Evolutionary conservation across 2,797 vertebrate genomes (phyloP).

Genomic region (Serranus cabrilla): DNA sequence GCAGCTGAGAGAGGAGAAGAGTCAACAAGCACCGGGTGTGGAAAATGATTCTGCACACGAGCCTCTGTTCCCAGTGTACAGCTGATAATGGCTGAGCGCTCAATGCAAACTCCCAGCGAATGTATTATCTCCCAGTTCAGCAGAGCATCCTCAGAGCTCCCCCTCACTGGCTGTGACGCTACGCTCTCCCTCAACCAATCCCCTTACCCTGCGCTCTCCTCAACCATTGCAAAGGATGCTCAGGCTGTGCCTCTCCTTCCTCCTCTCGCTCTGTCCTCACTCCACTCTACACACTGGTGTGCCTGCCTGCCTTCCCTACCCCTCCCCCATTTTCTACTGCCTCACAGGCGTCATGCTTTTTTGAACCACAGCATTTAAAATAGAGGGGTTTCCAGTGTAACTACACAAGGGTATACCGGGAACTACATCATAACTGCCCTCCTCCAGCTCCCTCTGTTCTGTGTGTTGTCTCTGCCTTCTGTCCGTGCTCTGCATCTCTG

Average conservation of each 20-base stretch:
- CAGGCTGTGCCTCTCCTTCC: conserved; percentile 61
- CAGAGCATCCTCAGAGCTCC: conserved; percentile 82
- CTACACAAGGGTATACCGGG: conserved; percentile 46
- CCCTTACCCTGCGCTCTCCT: conserved; percentile 56
- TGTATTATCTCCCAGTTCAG: conserved; percentile 77
- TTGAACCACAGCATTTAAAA: conserved; percentile 62
- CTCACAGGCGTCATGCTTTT: conserved; percentile 71
- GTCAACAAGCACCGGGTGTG: conserved; percentile 51
- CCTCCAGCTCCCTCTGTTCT: conserved; percentile 14
- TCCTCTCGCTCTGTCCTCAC: conserved; percentile 58
- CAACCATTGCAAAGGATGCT: conserved; percentile 79
- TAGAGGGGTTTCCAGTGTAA: conserved; percentile 73
- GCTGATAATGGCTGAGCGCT: conserved; percentile 74
- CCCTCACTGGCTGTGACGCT: conserved; percentile 75
- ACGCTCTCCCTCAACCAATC: conserved; percentile 79
- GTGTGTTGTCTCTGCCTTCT: conserved; percentile 14
- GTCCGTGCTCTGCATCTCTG: conserved; percentile 31
- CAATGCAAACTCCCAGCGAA: conserved; percentile 73
- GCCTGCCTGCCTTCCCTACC: conserved; percentile 69
- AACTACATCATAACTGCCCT: conserved; percentile 24
- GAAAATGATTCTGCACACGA: conserved; percentile 60
- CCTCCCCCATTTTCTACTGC: conserved; percentile 81
- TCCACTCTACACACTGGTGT: conserved; percentile 55
- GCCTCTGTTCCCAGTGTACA: conserved; percentile 47
- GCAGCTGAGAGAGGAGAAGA: conserved; percentile 43